These are phyloP conservation scores for Trachythela sp. DNA, from an alignment of 64 coral and sea anemone genomes.

Conservation along the genomic window DNA sequence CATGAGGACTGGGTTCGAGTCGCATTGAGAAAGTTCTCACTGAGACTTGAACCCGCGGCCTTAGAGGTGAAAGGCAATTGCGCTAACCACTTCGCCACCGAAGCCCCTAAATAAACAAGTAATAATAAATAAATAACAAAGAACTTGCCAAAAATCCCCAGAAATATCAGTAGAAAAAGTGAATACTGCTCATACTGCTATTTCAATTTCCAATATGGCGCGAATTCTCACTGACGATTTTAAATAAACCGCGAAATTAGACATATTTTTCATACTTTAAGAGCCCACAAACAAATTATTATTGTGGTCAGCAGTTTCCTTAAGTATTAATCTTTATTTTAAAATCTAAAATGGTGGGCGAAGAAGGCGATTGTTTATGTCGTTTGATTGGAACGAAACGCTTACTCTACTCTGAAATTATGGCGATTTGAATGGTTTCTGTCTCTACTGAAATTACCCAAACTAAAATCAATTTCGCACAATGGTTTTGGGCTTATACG, in stretches of 20 bases:
- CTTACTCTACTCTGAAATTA: not conserved
- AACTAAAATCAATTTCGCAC: not conserved
- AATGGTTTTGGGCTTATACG: not conserved
- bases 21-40: no score
- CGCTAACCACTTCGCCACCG: no score
- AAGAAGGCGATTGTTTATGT: not conserved
- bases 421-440: no score
- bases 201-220: not conserved
- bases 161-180: no score
- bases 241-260: no score
- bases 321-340: not conserved
- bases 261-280: not conserved
- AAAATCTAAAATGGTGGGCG: not conserved
- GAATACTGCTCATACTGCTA: not conserved
- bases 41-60: no score
- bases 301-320: not conserved
- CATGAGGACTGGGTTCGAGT: no score
- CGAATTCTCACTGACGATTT: no score
- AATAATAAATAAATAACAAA: not conserved
- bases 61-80: no score
- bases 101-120: not conserved
- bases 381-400: not conserved
- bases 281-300: constrained; percentile 10
- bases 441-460: not conserved
- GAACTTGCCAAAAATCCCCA: no score